Percentiles rank a stretch among this genome's conserved stretches.
Conservation (phyloP, 2,888 invertebrate genomes). For the Chrysolina haemoptera region DNA sequence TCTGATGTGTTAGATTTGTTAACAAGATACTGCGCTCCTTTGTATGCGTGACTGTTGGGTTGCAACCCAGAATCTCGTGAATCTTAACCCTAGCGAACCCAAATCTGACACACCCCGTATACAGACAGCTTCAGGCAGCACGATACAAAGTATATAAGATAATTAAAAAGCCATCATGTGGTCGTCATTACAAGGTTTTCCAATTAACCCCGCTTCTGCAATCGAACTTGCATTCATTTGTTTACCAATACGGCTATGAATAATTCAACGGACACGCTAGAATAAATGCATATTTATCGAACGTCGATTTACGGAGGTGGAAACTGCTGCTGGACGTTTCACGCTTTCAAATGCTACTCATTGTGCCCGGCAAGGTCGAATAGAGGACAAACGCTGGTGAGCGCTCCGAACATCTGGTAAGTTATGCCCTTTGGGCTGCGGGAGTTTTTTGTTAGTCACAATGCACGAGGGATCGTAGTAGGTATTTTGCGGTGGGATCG, state of each 20-base stretch:
- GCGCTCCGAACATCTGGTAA: conserved; percentile 10
- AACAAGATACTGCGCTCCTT: too few relatives aligned
- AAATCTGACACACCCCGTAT: not conserved
- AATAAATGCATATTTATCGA: conserved; percentile 21
- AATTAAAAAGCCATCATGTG: not conserved
- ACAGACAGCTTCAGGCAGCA: not conserved
- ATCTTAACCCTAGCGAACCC: too few relatives aligned
- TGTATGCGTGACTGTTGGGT: too few relatives aligned
- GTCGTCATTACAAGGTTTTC: conserved; percentile 15
- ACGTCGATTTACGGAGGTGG: conserved; percentile 10
- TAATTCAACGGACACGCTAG: conserved; percentile 18
- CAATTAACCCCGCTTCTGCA: conserved; percentile 24
- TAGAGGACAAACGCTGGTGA: conserved; percentile 33
- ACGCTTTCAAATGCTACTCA: conserved; percentile 39
- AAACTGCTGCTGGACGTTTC: conserved; percentile 27
- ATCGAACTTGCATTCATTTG: conserved; percentile 42
- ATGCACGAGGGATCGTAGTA: not conserved
- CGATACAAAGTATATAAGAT: not conserved
- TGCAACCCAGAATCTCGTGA: too few relatives aligned
- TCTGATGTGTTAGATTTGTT: too few relatives aligned
- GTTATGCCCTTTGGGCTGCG: conserved; percentile 7
- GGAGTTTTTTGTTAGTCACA: not conserved
- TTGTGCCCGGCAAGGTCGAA: conserved; percentile 33
- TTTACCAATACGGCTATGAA: conserved; percentile 37
- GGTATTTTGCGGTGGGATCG: not conserved